phyloP scores from a whole-genome alignment of 1,140 invertebrate species.

The Centruroides vittatus region DNA sequence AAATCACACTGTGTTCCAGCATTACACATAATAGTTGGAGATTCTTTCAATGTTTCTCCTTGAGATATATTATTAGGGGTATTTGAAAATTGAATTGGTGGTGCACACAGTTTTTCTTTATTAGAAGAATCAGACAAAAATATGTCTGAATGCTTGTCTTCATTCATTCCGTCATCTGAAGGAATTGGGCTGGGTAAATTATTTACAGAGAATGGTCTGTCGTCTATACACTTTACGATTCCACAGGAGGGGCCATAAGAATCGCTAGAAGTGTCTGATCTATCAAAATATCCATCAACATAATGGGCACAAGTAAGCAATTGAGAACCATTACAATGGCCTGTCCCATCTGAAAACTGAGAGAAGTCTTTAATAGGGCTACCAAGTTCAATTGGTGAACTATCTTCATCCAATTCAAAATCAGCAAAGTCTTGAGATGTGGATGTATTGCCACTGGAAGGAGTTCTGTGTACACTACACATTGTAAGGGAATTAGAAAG shows the following conservation, averaged over 20 bases:
- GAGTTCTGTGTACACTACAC: not conserved
- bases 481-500: not conserved
- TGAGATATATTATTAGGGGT: not conserved
- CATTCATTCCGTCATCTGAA: too few relatives aligned
- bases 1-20: not conserved
- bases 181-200: not conserved
- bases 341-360: not conserved
- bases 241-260: not conserved
- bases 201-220: not conserved
- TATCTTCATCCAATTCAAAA: constrained; percentile 18
- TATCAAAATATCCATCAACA: constrained; percentile 1
- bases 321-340: constrained; percentile 7
- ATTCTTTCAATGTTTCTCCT: not conserved
- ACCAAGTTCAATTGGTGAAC: constrained; percentile 7
- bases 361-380: constrained; percentile 9
- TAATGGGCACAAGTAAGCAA: not conserved
- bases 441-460: constrained; percentile 18
- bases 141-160: too few relatives aligned
- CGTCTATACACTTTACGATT: not conserved
- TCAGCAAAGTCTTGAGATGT: constrained; percentile 20
- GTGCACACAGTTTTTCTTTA: too few relatives aligned
- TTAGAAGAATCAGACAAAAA: too few relatives aligned
- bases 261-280: not conserved
- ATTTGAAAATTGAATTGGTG: too few relatives aligned
- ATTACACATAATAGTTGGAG: not conserved